These are phyloP conservation scores for Hirtodrosophila trivittata DNA, from an alignment of 2,888 invertebrate genomes.

Conservation along the genomic window DNA sequence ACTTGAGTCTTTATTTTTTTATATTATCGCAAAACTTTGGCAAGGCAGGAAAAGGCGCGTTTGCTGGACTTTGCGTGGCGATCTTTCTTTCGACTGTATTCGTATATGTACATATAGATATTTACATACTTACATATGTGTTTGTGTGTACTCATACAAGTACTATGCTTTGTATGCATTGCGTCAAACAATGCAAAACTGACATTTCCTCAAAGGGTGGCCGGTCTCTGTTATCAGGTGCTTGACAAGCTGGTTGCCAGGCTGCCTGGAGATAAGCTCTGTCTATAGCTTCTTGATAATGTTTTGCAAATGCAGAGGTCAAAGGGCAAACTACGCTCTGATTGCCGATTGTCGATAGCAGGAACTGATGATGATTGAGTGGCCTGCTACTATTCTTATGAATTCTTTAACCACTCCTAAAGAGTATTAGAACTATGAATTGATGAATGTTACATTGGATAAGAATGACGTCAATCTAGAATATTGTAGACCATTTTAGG, in stretches of 20 bases:
- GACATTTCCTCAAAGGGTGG: conserved; percentile 67
- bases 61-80: conserved; percentile 55
- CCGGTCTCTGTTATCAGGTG: conserved; percentile 50
- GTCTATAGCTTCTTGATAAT: conserved; percentile 36
- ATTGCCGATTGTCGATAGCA: conserved; percentile 47
- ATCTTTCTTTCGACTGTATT: conserved; percentile 26
- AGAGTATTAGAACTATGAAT: no score
- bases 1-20: conserved; percentile 9
- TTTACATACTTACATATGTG: conserved; percentile 2
- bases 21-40: conserved; percentile 72
- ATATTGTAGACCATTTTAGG: no score
- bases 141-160: not conserved
- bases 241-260: conserved; percentile 43
- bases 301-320: conserved; percentile 41
- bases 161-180: conserved; percentile 57
- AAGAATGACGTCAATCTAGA: no score
- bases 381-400: no score
- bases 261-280: conserved; percentile 48
- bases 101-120: conserved; percentile 3
- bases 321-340: conserved; percentile 69
- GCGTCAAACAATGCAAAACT: conserved; percentile 64
- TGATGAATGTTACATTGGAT: no score
- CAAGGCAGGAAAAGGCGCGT: conserved; percentile 72
- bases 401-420: no score
- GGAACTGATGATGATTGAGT: conserved; percentile 5